Evolutionary conservation across 1,140 invertebrate genomes (phyloP).

Genomic region (Drosophila sp.): DNA sequence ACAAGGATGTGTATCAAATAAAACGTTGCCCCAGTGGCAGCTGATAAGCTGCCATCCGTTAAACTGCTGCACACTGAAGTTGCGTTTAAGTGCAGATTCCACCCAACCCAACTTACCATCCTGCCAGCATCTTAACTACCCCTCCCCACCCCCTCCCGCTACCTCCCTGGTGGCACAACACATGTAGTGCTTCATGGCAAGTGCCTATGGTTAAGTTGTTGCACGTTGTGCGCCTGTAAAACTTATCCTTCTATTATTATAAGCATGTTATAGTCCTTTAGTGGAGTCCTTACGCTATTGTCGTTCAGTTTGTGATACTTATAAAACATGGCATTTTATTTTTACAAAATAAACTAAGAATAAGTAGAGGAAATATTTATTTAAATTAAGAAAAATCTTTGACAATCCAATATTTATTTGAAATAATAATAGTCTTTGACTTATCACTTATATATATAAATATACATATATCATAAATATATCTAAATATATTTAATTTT

Average conservation of each 20-base stretch:
- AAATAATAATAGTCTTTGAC: no score
- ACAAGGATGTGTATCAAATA: conserved; percentile 45
- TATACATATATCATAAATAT: no score
- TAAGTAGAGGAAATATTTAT: no score
- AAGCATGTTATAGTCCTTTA: conserved; percentile 1
- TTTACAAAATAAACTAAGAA: no score
- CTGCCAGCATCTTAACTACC: not conserved
- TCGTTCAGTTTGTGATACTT: no score
- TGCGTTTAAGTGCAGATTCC: conserved; percentile 41
- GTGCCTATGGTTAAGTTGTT: conserved; percentile 47
- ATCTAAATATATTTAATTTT: no score
- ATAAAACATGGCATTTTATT: no score
- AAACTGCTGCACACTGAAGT: conserved; percentile 34
- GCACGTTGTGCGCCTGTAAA: conserved; percentile 40
- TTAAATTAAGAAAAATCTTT: no score
- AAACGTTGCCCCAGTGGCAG: conserved; percentile 44
- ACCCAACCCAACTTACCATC: no score
- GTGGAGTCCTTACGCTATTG: conserved; percentile 28
- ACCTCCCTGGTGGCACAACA: not conserved
- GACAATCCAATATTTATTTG: no score
- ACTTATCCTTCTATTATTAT: conserved; percentile 37
- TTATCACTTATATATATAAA: no score
- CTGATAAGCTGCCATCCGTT: conserved; percentile 37
- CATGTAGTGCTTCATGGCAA: conserved; percentile 13
- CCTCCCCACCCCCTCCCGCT: no score